These are phyloP conservation scores for Drosophila sturtevanti DNA, from an alignment of 1,140 invertebrate species.

Conservation along the genomic window DNA sequence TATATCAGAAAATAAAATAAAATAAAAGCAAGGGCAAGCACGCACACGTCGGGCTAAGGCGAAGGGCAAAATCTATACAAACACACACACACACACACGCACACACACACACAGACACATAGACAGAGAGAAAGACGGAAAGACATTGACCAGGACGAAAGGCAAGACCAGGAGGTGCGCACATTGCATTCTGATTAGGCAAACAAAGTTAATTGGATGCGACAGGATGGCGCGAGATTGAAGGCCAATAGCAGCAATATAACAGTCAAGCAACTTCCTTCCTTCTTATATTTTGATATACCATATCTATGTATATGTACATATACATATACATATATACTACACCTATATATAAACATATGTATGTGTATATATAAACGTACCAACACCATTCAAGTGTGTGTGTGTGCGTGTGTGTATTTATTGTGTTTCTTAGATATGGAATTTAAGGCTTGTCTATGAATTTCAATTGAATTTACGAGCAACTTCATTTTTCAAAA, in stretches of 20 bases:
- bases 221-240: constrained; percentile 46
- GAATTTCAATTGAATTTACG: constrained; percentile 3
- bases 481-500: neutral
- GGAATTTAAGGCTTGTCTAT: neutral
- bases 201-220: constrained; percentile 76
- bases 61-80: constrained; percentile 19
- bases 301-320: neutral
- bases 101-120: constrained; percentile 34
- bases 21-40: constrained; percentile 40
- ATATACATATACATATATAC: neutral
- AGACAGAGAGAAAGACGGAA: constrained; percentile 36
- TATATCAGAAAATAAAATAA: neutral
- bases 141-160: neutral
- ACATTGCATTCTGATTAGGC: constrained; percentile 72
- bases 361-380: neutral
- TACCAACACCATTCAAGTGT: no score
- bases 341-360: neutral
- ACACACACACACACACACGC: neutral
- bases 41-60: constrained; percentile 16
- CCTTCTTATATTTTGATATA: constrained; percentile 8
- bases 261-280: constrained; percentile 22
- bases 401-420: neutral
- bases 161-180: constrained; percentile 4
- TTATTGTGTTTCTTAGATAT: neutral
- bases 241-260: constrained; percentile 25